A percentile compares a stretch with the other conserved stretches of the same genome.
Evolutionary conservation across 2,888 invertebrate species (phyloP).

Genomic region (Drosophila kuntzei): DNA sequence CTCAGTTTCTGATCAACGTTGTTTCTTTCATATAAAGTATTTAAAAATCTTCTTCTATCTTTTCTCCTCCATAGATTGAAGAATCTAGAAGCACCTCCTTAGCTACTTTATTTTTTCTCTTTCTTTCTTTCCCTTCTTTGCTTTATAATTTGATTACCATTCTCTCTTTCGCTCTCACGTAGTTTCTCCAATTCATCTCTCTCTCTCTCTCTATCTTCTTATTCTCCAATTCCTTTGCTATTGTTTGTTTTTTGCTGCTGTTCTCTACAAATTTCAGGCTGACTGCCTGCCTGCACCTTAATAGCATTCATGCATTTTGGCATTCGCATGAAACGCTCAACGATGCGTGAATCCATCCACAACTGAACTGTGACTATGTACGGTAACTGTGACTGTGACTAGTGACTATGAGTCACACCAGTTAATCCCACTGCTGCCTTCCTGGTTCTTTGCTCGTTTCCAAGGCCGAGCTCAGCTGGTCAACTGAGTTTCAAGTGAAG

Average conservation of each 20-base stretch:
- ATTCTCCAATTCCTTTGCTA: constrained; percentile 9
- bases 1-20: too few species aligned
- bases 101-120: not conserved
- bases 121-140: not conserved
- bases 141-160: too few species aligned
- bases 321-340: constrained; percentile 65
- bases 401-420: constrained; percentile 8
- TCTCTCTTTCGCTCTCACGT: too few species aligned
- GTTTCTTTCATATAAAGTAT: not conserved
- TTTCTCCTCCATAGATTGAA: not conserved
- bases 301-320: constrained; percentile 46
- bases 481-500: not conserved
- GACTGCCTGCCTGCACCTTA: constrained; percentile 32
- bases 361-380: constrained; percentile 46
- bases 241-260: constrained; percentile 17
- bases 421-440: not conserved
- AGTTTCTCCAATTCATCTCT: not conserved
- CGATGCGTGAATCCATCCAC: constrained; percentile 57
- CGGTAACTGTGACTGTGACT: constrained; percentile 30
- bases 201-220: not conserved
- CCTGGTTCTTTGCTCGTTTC: constrained; percentile 6
- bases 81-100: too few species aligned
- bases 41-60: not conserved
- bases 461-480: constrained; percentile 10
- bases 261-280: constrained; percentile 21